A percentile compares a stretch with the other conserved stretches of the same genome.
Evolutionary conservation across 2,888 invertebrate genomes (phyloP).

Genomic region (Aradus depressus): DNA sequence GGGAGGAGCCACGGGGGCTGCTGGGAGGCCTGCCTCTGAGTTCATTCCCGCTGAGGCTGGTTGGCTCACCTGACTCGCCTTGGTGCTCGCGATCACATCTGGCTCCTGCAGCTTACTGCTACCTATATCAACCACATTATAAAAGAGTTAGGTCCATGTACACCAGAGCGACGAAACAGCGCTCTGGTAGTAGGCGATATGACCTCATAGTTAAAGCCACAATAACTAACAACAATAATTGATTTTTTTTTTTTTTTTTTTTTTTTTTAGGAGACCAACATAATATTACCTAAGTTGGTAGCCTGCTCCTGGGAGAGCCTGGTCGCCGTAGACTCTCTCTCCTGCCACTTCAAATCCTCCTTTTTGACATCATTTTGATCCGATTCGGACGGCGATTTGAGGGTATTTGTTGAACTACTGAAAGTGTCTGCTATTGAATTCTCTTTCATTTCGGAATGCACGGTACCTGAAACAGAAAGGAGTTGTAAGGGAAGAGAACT

Average conservation of each 20-base stretch:
- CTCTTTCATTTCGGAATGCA: slow-evolving; percentile 20
- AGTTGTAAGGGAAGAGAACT: too few species aligned
- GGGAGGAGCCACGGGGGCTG: slow-evolving; percentile 62
- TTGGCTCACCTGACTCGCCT: slow-evolving; percentile 44
- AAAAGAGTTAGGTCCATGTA: too few species aligned
- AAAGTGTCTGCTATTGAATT: slow-evolving; percentile 7
- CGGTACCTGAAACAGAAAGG: slow-evolving; percentile 17
- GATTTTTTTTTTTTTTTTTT: too few species aligned
- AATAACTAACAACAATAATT: too few species aligned
- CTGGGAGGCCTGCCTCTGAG: slow-evolving; percentile 23
- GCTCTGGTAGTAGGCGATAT: too few species aligned
- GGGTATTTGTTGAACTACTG: slow-evolving; percentile 32
- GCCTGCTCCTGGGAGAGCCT: not conserved
- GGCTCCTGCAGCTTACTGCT: slow-evolving; percentile 55
- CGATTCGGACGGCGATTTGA: slow-evolving; percentile 25
- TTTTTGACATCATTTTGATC: slow-evolving; percentile 4
- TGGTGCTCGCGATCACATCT: slow-evolving; percentile 87
- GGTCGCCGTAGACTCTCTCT: not conserved
- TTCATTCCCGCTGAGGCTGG: slow-evolving; percentile 34
- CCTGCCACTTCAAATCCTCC: not conserved
- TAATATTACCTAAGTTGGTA: too few species aligned
- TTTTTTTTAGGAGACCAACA: too few species aligned
- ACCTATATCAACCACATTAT: slow-evolving; percentile 1
- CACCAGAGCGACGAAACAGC: too few species aligned
- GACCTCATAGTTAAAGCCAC: too few species aligned